Evolutionary conservation across 1,140 invertebrate genomes (phyloP).

Genomic region (Brachionus plicatilis): DNA sequence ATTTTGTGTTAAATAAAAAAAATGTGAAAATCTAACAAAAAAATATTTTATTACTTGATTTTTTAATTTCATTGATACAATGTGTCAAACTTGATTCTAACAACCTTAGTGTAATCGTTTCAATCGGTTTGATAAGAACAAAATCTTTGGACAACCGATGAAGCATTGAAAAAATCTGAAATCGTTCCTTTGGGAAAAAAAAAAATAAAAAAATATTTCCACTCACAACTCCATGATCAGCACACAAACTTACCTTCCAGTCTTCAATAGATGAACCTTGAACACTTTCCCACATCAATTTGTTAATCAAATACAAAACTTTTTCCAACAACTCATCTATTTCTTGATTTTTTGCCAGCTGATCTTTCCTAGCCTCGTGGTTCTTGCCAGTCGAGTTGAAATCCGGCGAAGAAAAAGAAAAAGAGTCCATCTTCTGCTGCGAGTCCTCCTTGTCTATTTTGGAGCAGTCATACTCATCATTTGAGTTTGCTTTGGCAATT

Average conservation of each 20-base stretch:
- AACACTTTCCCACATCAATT: slow-evolving; percentile 63
- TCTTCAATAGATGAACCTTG: slow-evolving; percentile 59
- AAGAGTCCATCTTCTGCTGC: neutral
- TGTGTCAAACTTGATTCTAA: slow-evolving; percentile 63
- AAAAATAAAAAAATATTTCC: too few species aligned
- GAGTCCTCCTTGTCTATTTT: neutral
- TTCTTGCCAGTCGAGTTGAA: neutral
- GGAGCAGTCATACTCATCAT: neutral
- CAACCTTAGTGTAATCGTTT: slow-evolving; percentile 61
- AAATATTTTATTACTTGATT: slow-evolving; percentile 49
- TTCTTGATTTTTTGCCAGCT: slow-evolving; percentile 18
- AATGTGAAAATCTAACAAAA: neutral
- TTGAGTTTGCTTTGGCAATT: neutral
- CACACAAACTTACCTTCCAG: slow-evolving; percentile 57
- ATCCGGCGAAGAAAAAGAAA: slow-evolving; percentile 23
- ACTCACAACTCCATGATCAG: too few species aligned
- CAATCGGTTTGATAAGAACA: slow-evolving; percentile 60
- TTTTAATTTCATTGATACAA: slow-evolving; percentile 60
- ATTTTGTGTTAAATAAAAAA: neutral
- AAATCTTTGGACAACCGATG: slow-evolving; percentile 62
- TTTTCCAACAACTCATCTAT: neutral
- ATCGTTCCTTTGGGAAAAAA: slow-evolving; percentile 56
- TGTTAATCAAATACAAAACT: slow-evolving; percentile 42
- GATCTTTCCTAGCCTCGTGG: slow-evolving; percentile 47
- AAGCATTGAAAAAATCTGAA: slow-evolving; percentile 63